Percentiles rank a stretch among this genome's conserved stretches.
Evolutionary conservation across 2,888 invertebrate species (phyloP).

Genomic region (Epirrhoe tristata): DNA sequence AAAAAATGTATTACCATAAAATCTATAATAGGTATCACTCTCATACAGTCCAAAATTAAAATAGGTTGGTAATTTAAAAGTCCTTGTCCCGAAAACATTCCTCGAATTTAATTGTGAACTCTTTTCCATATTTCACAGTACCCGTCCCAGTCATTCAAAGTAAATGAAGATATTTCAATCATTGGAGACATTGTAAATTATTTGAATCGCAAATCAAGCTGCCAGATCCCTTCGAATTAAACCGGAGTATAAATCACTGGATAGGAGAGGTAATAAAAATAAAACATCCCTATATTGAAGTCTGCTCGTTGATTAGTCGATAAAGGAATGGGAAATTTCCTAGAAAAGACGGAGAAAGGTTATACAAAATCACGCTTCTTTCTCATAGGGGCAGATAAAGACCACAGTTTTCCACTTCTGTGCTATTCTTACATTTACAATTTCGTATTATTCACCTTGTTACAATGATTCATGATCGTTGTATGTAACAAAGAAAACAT

Average conservation of each 20-base stretch:
- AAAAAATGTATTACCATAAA: no score
- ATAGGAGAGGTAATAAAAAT: slow-evolving; percentile 54
- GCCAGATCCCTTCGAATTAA: slow-evolving; percentile 41
- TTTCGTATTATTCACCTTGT: no score
- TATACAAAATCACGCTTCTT: no score
- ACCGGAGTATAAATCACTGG: slow-evolving; percentile 52
- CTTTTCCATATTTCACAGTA: background rate
- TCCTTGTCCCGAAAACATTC: background rate
- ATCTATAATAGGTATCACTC: no score
- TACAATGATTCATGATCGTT: no score
- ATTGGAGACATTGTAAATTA: slow-evolving; percentile 33
- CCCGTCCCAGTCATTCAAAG: slow-evolving; percentile 15
- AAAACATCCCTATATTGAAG: slow-evolving; percentile 44
- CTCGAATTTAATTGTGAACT: background rate
- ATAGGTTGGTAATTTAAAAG: no score
- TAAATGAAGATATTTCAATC: slow-evolving; percentile 32
- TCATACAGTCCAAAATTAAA: no score
- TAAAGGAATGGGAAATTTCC: slow-evolving; percentile 5
- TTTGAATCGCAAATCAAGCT: slow-evolving; percentile 40
- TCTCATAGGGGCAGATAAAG: no score
- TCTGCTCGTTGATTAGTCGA: slow-evolving; percentile 50
- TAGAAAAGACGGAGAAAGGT: background rate
- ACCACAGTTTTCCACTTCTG: no score
- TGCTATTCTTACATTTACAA: no score
- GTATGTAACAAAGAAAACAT: no score